Evolutionary conservation across 2,888 invertebrate species (phyloP), one percentile per base, ranked within the genome.

Genomic region (Nemotelus pantherinus): DNA sequence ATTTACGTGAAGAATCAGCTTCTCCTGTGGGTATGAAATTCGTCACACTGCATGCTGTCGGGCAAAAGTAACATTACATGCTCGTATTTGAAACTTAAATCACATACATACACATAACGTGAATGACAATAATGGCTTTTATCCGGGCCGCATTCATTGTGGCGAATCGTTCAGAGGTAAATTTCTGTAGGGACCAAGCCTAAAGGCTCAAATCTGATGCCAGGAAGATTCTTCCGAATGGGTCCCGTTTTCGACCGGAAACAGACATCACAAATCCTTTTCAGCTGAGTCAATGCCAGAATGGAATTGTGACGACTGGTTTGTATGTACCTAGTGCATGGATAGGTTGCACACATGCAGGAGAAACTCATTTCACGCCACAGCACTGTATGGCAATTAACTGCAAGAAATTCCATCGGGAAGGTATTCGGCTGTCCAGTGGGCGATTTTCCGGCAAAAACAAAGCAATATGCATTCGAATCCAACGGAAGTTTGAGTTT

Each of bases 221-320:
- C 3, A 3, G 6, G 41, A 70, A 70, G 70, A 70, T 70, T 53
- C 47, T 10, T 53, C 60, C 25, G 41, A 74, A 63, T 63, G 43
- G 74, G 3, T 58, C 58, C 41, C 41, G 45, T 44, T 3, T 57
- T 45, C 43, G 57, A 60, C 74, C 74, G 74, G 74, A 74, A 74
- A 55, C 58, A 60, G 74, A 74, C 63, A 63, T 74, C 50, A 74
- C 60, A 74, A 74, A 74, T 74, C 60, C 74, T 60, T 74, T 74
- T 60, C 48, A 74, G 60, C 39, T 41, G 47, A 47, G 48, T 48
- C 25, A 43, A 43, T 41, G 63, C 43, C 41, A 9, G 43, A 7
- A 7, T 63, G 4, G 41, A 63, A 41, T 3, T 41, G 43, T 39
- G 63, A 63, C 43, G 9, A 6, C 43, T 6, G 39, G 63, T 63